phyloP scores from a whole-genome alignment of 2,888 invertebrate species.

The Conomelus anceps region DNA sequence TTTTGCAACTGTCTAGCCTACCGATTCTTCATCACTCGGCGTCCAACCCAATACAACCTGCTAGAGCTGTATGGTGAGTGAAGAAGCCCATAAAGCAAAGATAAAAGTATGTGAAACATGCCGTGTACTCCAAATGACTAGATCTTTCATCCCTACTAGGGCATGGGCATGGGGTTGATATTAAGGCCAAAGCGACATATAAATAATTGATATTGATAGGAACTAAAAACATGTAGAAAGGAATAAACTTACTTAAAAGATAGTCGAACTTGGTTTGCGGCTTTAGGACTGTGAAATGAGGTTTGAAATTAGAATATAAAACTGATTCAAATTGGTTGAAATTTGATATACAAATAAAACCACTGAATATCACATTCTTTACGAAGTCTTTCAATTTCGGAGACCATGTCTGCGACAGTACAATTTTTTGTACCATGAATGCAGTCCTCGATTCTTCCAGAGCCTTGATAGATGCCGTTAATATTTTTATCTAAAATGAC shows the following conservation, averaged over 20 bases:
- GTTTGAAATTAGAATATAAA: constrained; percentile 55
- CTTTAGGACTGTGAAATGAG: constrained; percentile 44
- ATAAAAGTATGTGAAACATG: too few relatives aligned
- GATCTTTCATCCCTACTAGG: too few relatives aligned
- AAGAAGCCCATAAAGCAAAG: too few relatives aligned
- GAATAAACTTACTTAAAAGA: constrained; percentile 41
- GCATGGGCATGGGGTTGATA: too few relatives aligned
- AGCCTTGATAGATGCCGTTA: background rate
- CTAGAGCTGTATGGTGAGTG: too few relatives aligned
- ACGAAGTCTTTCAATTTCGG: constrained; percentile 50
- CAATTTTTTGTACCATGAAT: constrained; percentile 51
- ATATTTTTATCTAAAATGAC: background rate
- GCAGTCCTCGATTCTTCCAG: background rate
- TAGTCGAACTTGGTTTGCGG: constrained; percentile 44
- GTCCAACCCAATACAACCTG: too few relatives aligned
- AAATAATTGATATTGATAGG: too few relatives aligned
- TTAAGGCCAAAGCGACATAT: too few relatives aligned
- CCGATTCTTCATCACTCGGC: too few relatives aligned
- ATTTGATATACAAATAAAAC: constrained; percentile 57
- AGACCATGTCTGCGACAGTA: constrained; percentile 60
- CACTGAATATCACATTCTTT: constrained; percentile 48
- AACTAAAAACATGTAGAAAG: too few relatives aligned
- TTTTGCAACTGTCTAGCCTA: too few relatives aligned
- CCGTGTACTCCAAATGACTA: too few relatives aligned
- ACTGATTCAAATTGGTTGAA: constrained; percentile 66